Evolutionary conservation across 2,113 vertebrate genomes (phyloP).

Genomic region (Pagrus major): DNA sequence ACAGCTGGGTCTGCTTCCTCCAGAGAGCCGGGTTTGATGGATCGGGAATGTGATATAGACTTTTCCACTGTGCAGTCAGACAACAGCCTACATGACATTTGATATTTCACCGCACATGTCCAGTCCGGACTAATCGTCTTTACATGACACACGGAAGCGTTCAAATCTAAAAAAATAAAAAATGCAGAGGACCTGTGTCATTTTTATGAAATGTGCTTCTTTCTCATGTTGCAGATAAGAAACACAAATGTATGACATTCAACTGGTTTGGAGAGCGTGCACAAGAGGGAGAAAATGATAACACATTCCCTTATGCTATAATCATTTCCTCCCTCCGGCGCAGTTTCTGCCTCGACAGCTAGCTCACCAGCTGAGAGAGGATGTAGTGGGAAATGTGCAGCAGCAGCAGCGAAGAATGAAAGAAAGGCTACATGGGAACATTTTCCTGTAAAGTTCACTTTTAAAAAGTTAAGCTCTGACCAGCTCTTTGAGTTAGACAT

Average conservation of each 20-base stretch:
- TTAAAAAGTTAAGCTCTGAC: constrained; percentile 18
- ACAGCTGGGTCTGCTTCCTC: constrained; percentile 77
- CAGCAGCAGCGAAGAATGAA: constrained; percentile 20
- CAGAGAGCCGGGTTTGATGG: constrained; percentile 55
- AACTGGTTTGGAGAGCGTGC: constrained; percentile 43
- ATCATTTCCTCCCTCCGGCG: constrained; percentile 77
- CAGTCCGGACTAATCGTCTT: constrained; percentile 30
- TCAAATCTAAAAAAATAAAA: constrained; percentile 21
- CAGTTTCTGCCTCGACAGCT: constrained; percentile 64
- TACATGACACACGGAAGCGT: constrained; percentile 58
- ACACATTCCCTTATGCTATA: constrained; percentile 77
- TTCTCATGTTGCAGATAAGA: constrained; percentile 68
- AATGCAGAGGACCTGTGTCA: constrained; percentile 30
- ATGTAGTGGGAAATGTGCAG: constrained; percentile 64
- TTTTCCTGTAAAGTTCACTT: constrained; percentile 15
- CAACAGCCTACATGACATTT: constrained; percentile 65
- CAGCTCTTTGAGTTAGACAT: constrained; percentile 17
- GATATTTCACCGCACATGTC: constrained; percentile 61
- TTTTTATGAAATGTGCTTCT: constrained; percentile 51
- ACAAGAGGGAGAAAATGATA: constrained; percentile 72
- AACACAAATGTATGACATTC: constrained; percentile 56
- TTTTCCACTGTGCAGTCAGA: constrained; percentile 50
- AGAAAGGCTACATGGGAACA: constrained; percentile 1
- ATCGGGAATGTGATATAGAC: constrained; percentile 61
- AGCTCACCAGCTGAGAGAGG: constrained; percentile 71